phyloP scores from a whole-genome alignment of 2,113 vertebrate genomes.

The Pao palembangensis region DNA sequence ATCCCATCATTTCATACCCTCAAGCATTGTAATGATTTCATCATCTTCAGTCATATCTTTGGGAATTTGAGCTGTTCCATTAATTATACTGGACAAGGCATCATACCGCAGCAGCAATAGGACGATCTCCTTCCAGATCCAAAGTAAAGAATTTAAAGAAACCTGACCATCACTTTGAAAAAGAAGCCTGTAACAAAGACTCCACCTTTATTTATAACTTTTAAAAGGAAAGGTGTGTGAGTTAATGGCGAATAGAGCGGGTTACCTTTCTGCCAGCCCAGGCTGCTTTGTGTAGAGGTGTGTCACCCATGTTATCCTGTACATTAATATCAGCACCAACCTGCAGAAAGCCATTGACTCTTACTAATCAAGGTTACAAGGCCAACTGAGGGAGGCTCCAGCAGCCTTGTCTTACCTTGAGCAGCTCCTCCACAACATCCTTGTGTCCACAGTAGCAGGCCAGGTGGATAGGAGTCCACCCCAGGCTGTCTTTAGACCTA shows the following conservation, averaged over 20 bases:
- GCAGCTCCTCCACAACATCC: slow-evolving; percentile 82
- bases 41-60: slow-evolving; percentile 87
- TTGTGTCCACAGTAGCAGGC: slow-evolving; percentile 86
- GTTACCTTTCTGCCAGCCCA: slow-evolving; percentile 85
- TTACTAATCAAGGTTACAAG: background rate
- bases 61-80: slow-evolving; percentile 85
- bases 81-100: slow-evolving; percentile 82
- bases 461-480: slow-evolving; percentile 90
- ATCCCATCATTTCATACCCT: slow-evolving; percentile 80
- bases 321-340: slow-evolving; percentile 84
- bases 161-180: slow-evolving; percentile 6
- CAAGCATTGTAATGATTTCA: slow-evolving; percentile 90
- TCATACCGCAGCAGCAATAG: slow-evolving; percentile 85
- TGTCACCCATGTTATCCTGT: slow-evolving; percentile 87
- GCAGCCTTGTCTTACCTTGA: slow-evolving; percentile 76
- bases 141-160: slow-evolving; percentile 1
- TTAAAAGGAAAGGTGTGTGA: background rate
- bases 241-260: too few relatives aligned
- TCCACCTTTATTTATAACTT: background rate
- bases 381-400: too few relatives aligned
- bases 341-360: slow-evolving; percentile 55
- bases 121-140: slow-evolving; percentile 80
- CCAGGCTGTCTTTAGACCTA: slow-evolving; percentile 75
- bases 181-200: slow-evolving; percentile 6
- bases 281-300: slow-evolving; percentile 86